Evolutionary conservation across 2,888 invertebrate genomes (phyloP).

Genomic region (Xanthorhoe designata): DNA sequence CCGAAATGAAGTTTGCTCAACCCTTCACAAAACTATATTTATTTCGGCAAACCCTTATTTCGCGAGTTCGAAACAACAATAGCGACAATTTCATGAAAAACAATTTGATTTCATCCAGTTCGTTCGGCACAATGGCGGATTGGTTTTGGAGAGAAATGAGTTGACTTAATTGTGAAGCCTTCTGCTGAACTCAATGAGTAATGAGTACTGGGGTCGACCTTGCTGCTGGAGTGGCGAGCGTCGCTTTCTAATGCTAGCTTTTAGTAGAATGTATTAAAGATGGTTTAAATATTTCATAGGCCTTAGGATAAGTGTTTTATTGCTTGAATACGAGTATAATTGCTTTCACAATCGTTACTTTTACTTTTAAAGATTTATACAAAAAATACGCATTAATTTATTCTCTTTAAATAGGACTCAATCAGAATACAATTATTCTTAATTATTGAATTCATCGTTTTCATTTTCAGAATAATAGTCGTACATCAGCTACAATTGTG

Average conservation of each 20-base stretch:
- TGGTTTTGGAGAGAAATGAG: slow-evolving; percentile 13
- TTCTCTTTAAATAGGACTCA: too few species aligned
- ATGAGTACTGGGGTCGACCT: background rate
- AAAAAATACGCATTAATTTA: too few species aligned
- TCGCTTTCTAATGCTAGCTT: background rate
- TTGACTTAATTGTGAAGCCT: slow-evolving; percentile 4
- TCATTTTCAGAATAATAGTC: too few species aligned
- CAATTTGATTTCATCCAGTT: slow-evolving; percentile 28
- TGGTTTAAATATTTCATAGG: too few species aligned
- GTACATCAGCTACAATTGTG: too few species aligned
- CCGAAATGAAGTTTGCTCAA: slow-evolving; percentile 16
- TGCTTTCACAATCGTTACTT: too few species aligned
- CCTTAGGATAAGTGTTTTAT: too few species aligned
- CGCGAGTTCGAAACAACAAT: slow-evolving; percentile 22
- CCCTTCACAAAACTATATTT: slow-evolving; percentile 30
- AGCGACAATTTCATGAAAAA: slow-evolving; percentile 31
- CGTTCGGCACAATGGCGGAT: slow-evolving; percentile 18
- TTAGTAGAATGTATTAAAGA: too few species aligned
- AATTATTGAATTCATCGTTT: too few species aligned
- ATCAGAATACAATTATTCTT: too few species aligned
- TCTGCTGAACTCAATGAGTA: background rate
- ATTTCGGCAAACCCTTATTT: slow-evolving; percentile 26
- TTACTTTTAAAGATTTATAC: too few species aligned
- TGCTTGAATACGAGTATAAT: too few species aligned
- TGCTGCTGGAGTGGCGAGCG: background rate